A percentile compares a stretch with the other conserved stretches of the same genome.
Evolutionary conservation across 2,113 vertebrate species (phyloP).

Genomic region (Syngnathus floridae): DNA sequence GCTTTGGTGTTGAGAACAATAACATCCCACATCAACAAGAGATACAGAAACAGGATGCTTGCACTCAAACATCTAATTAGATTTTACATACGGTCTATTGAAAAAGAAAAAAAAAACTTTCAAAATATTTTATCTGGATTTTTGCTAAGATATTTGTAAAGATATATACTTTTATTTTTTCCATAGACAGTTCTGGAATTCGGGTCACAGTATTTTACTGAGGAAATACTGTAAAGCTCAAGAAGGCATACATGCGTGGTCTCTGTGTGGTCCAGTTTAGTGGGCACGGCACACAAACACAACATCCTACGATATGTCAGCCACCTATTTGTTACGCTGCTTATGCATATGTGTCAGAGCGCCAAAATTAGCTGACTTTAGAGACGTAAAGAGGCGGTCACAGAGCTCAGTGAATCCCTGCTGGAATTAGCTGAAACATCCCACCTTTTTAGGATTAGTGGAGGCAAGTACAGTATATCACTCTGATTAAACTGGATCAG

Average conservation of each 20-base stretch:
- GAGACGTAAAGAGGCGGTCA: background rate
- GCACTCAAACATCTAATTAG: background rate
- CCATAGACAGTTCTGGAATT: background rate
- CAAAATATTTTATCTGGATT: background rate
- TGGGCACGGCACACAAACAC: background rate
- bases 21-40: background rate
- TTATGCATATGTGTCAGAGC: background rate
- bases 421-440: background rate
- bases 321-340: background rate
- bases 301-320: background rate
- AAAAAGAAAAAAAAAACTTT: background rate
- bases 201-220: constrained; percentile 6
- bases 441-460: background rate
- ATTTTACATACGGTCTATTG: background rate
- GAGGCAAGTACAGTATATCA: background rate
- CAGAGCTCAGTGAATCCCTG: constrained; percentile 1
- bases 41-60: background rate
- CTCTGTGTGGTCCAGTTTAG: background rate
- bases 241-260: background rate
- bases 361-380: constrained; percentile 3
- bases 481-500: background rate
- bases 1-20: background rate
- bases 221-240: constrained; percentile 1
- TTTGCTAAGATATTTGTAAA: background rate
- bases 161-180: background rate